Conservation (phyloP, 2,797 vertebrate genomes). For the Peromyscus melanophrys region DNA sequence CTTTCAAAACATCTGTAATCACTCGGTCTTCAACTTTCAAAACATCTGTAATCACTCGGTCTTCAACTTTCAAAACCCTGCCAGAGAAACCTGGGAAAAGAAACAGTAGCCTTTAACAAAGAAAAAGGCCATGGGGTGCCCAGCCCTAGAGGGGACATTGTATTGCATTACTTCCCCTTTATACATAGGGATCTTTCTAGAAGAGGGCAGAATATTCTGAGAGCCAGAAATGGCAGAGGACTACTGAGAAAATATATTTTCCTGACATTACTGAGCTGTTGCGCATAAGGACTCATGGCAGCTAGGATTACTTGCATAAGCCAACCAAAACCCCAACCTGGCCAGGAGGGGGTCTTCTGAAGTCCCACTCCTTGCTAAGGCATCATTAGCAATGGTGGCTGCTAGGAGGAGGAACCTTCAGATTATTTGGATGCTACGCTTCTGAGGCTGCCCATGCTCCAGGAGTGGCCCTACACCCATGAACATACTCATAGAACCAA, state of each 20-base stretch:
- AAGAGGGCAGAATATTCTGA: background rate
- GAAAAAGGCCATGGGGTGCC: fast-evolving
- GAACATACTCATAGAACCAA: background rate
- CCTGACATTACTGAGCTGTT: background rate
- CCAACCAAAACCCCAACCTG: background rate
- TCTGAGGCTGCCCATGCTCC: background rate
- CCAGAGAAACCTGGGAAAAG: background rate
- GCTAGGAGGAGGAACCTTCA: background rate
- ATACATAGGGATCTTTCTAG: background rate
- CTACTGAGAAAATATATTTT: background rate
- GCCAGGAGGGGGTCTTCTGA: no score
- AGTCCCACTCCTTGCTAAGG: background rate
- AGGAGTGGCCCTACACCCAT: no score
- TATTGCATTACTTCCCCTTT: background rate
- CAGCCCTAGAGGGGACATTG: background rate
- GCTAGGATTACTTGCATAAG: background rate
- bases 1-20: background rate
- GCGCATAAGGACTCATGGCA: background rate
- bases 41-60: background rate
- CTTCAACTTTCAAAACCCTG: background rate
- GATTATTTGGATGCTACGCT: background rate
- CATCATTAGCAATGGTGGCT: background rate
- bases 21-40: background rate
- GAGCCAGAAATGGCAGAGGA: background rate
- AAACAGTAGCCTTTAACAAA: background rate